Base-by-base conservation (phyloP, 1,140 invertebrate genomes). In the Drosophila azteca region DNA sequence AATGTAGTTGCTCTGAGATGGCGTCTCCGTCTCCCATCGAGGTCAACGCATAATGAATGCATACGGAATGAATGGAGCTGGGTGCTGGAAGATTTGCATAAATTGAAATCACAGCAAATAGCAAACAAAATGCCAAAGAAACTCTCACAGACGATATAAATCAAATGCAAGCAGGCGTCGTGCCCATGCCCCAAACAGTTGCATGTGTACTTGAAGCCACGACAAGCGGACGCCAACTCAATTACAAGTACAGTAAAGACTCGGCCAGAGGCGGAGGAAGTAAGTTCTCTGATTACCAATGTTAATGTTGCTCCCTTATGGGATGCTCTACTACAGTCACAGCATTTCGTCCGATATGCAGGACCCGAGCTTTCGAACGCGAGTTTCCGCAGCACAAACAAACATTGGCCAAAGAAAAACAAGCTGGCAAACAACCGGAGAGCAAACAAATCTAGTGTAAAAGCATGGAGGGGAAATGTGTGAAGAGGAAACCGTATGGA, bases 341-440 rank as follows among this genome's bases (percentile, higher is more conserved):
- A 52, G 24, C 24, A 13, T 26, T 13, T 41, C 58, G 62, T 55
- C 7, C 11, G 17, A 39, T 48, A 46, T 60, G 70, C 43, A 75
- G 58, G 54, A 49, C 48, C 48, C n/a, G 59, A 58, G 52, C 50
- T 54, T 26, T 26, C 24, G 67, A 70, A 53, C 60, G 62, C 70
- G 64, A 49, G 57, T 60, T 66, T 53, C 50, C 57, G 13, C 53
- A 67, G 26, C 39, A 39, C 35, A 13, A 49, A 26, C 60, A 61
- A 79, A 78, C 76, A 79, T 75, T 80, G 67, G 60, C 31, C 46
- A 39, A 57, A 63, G 81, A 52, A 85, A 80, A 85, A 73, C 74
- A 85, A 67, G 49, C 58, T 77, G 51, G 60, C 55, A 72, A 77
- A 68, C 48, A 64, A 59, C 61, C 43, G 65, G 64, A 63, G 22